Evolutionary conservation across 2,113 vertebrate genomes (phyloP).

Genomic region (Amphiprion ocellaris): DNA sequence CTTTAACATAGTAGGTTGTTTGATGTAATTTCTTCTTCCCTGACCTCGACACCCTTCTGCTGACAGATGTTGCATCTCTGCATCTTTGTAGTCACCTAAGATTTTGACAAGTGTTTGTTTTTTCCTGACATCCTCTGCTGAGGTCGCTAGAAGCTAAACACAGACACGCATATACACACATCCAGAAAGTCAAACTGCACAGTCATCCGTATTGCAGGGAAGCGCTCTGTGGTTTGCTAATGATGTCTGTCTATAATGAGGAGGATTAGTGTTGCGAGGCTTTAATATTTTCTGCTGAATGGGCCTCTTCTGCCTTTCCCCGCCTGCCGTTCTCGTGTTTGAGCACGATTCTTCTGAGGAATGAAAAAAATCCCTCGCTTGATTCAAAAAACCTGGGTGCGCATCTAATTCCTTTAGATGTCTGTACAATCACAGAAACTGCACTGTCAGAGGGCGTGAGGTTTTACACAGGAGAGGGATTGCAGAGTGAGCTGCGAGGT

Average conservation of each 20-base stretch:
- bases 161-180: slow-evolving; percentile 17
- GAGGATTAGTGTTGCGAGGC: slow-evolving; percentile 67
- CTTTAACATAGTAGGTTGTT: slow-evolving; percentile 7
- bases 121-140: slow-evolving; percentile 43
- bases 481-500: slow-evolving; percentile 13
- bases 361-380: not conserved
- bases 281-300: slow-evolving; percentile 77
- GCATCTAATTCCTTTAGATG: slow-evolving; percentile 52
- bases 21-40: slow-evolving; percentile 14
- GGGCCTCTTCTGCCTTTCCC: slow-evolving; percentile 45
- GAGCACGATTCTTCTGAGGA: slow-evolving; percentile 38
- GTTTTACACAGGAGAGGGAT: slow-evolving; percentile 40
- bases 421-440: slow-evolving; percentile 37
- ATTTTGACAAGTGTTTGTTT: slow-evolving; percentile 54
- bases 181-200: slow-evolving; percentile 54
- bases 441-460: slow-evolving; percentile 56
- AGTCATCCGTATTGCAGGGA: slow-evolving; percentile 64
- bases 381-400: slow-evolving; percentile 50
- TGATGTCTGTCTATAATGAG: slow-evolving; percentile 76
- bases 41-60: slow-evolving; percentile 1
- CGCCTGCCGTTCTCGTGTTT: slow-evolving; percentile 29
- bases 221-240: slow-evolving; percentile 66
- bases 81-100: slow-evolving; percentile 23
- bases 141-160: slow-evolving; percentile 46
- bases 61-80: slow-evolving; percentile 49